These are phyloP conservation scores for Masnerella sp. DNA, from an alignment of 2,888 invertebrate species.

Conservation along the genomic window DNA sequence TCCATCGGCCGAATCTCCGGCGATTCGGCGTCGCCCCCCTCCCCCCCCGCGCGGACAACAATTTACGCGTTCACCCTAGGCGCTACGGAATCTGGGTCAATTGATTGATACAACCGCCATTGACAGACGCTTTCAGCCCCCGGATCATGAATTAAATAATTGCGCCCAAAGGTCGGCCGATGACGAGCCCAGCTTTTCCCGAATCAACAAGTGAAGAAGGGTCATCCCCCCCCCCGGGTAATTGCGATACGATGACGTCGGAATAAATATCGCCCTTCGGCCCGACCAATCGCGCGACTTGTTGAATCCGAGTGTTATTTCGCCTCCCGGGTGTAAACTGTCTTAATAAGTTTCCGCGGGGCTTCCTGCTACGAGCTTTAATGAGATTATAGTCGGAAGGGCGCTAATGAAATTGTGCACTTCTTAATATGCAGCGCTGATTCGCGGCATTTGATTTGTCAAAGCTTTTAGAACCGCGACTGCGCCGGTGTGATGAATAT, in stretches of 20 bases:
- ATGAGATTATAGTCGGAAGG: conserved; percentile 46
- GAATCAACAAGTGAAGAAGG: conserved; percentile 56
- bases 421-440: conserved; percentile 46
- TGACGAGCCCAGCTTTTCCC: conserved; percentile 42
- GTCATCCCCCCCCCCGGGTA: conserved; percentile 44
- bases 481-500: too few relatives aligned
- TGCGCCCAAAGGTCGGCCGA: conserved; percentile 25
- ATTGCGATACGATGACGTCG: conserved; percentile 44
- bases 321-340: conserved; percentile 42
- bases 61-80: conserved; percentile 30
- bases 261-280: conserved; percentile 40
- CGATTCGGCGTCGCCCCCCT: conserved; percentile 12
- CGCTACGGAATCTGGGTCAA: conserved; percentile 42
- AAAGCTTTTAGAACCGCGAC: too few relatives aligned
- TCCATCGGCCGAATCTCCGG: conserved; percentile 30
- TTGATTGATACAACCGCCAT: conserved; percentile 53
- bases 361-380: conserved; percentile 34
- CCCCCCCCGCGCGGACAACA: conserved; percentile 19
- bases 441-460: too few relatives aligned
- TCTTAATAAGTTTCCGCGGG: conserved; percentile 52
- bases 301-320: conserved; percentile 50
- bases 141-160: conserved; percentile 45
- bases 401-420: conserved; percentile 41
- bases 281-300: conserved; percentile 27
- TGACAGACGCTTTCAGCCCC: conserved; percentile 29